Conservation (phyloP, 1,140 invertebrate genomes). For the Philaenus spumarius region DNA sequence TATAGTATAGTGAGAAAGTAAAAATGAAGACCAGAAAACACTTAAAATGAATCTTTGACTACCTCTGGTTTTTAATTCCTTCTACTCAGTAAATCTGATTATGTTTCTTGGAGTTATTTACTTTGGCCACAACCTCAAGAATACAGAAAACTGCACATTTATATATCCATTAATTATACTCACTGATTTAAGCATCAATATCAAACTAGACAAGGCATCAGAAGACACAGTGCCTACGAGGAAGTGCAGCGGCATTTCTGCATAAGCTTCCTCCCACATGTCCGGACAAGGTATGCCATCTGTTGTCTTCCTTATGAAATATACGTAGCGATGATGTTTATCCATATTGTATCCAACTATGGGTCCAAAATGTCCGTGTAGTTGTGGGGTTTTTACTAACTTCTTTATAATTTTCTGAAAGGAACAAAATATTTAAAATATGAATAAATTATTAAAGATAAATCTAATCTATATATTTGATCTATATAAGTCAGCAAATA, state of each 20-base stretch:
- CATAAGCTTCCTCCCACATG: conserved; percentile 42
- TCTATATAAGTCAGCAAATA: too few relatives aligned
- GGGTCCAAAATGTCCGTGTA: conserved; percentile 57
- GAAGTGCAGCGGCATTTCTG: conserved; percentile 55
- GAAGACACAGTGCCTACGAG: conserved; percentile 51
- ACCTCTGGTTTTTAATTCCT: too few relatives aligned
- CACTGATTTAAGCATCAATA: too few relatives aligned
- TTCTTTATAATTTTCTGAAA: conserved; percentile 57
- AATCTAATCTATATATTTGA: too few relatives aligned
- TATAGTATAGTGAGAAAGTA: too few relatives aligned
- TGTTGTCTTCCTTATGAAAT: conserved; percentile 54
- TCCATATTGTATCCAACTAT: conserved; percentile 43
- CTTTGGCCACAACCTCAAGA: too few relatives aligned
- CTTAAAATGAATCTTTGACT: too few relatives aligned
- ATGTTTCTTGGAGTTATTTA: too few relatives aligned
- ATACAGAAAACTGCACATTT: too few relatives aligned
- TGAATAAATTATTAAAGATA: background rate
- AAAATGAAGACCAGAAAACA: too few relatives aligned
- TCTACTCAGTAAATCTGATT: too few relatives aligned
- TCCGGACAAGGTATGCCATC: conserved; percentile 48
- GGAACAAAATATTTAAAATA: conserved; percentile 12
- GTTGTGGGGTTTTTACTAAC: conserved; percentile 53
- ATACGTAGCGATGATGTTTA: conserved; percentile 51
- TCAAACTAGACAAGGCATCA: conserved; percentile 24
- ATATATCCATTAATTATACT: too few relatives aligned